Base-by-base conservation (phyloP, 2,797 vertebrate genomes). In the Sebastes cheni region DNA sequence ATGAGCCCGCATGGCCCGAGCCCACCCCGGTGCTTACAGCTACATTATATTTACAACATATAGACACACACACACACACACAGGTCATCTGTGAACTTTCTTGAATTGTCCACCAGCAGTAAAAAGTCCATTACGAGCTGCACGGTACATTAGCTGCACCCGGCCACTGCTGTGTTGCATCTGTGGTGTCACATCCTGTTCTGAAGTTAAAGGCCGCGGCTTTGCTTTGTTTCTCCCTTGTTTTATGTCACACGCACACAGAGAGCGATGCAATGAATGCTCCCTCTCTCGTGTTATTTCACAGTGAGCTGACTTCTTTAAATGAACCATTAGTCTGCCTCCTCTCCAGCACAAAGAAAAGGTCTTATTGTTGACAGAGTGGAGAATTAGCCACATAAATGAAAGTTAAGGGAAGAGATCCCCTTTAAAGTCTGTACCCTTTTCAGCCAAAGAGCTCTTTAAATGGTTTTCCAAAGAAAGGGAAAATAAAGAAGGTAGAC, bases 241-340 rank as follows among this genome's bases (percentile, higher is more conserved):
- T 79, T 85, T 82, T 72, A 64, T 72, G 2, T 77, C 59, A 32
- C 79, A 27, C 68, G 36, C 27, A 30, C 76, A 75, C 68, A 39
- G 29, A 55, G 67, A 16, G 2, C 39, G 23, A 65, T 6, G 29
- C 64, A 71, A 27, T 50, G 34, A 68, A 79, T 4, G 50, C 62
- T 70, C 36, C 60, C 30, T 36, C 75, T 54, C 65, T 23, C 27
- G 55, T 83, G 83, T 83, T 67, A 80, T 88, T 92, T 92, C 87
- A 86, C 90, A 91, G 80, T 61, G 77, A 86, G 80, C 70, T 75
- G 68, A 79, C 79, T 82, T 72, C n/a, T 83, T 67, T 75, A 78
- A 81, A 89, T 83, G 8, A 66, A 34, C 66, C 72, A 75, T 75
- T 58, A 20, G 78, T 55, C 70, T 16, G 54, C 68, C 79, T 83